Evolutionary conservation across 2,113 vertebrate genomes (phyloP), one percentile per base, ranked within the genome.

Genomic region (Lagopus leucura): DNA sequence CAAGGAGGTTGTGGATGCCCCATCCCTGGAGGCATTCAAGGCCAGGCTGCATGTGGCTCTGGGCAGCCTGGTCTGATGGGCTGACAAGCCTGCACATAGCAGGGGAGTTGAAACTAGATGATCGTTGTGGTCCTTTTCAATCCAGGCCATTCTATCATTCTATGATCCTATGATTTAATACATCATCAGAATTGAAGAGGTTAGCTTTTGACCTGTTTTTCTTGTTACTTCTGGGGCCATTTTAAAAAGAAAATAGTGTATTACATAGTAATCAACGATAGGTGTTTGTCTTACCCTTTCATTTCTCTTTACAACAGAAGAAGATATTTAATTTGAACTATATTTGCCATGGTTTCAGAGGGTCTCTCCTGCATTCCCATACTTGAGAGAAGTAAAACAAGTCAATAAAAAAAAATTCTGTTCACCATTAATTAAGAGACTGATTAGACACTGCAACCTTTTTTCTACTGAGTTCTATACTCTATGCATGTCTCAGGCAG

Each of bases 301-400:
- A 71, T 64, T 82, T 60, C 64, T 87, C 47, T 84, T 61, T 86
- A 67, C 14, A 64, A 25, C 9, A 47, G 61, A 22, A 91, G 73
- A 86, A 76, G n/a, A 17, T 79, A 48, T 61, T 94, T 52, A 58
- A 58, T 14, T 72, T 78, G 74, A 79, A 75, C 70, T 87, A 73
- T 18, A 82, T n/a, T 17, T 81, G 25, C 36, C 21, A 69, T 32
- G 19, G 36, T 71, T 91, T 81, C 50, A 76, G 14, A 90, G 30
- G 36, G 36, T 36, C 66, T 84, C 50, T 66, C 80, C 86, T 45
- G 45, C 6, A 91, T 55, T 36, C 43, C 86, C 63, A 58, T 36
- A 75, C 73, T 78, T 77, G 72, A 92, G 8, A 92, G 86, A 95
- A 91, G 38, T 81, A 65, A 93, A 91, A 6, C 19, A 66, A 43